Conservation (phyloP, 2,888 invertebrate species). For the Dorcus parallelipipedus region DNA sequence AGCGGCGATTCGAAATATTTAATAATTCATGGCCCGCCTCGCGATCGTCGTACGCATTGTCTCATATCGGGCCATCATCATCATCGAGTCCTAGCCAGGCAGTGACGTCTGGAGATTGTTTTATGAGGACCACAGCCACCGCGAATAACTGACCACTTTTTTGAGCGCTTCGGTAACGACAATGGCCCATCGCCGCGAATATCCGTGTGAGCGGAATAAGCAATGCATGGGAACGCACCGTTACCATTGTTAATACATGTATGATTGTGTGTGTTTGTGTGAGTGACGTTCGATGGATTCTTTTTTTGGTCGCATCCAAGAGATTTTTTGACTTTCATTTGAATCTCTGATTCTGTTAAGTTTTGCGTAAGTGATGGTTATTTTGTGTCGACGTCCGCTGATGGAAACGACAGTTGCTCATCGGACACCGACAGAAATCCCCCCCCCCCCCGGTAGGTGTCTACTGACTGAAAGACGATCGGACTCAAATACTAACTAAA, state of each 20-base stretch:
- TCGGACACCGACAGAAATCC: too few species aligned
- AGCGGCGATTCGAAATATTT: slow-evolving; percentile 10
- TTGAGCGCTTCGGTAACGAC: slow-evolving; percentile 30
- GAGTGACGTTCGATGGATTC: neutral
- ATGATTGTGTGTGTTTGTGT: slow-evolving; percentile 23
- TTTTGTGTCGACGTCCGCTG: too few species aligned
- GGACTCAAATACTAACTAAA: too few species aligned
- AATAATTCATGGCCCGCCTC: slow-evolving; percentile 14
- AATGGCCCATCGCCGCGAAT: slow-evolving; percentile 33
- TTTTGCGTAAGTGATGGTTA: too few species aligned
- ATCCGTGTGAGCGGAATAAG: slow-evolving; percentile 43
- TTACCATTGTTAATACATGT: slow-evolving; percentile 42
- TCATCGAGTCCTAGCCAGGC: slow-evolving; percentile 14
- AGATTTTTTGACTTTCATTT: too few species aligned
- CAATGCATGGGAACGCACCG: slow-evolving; percentile 46
- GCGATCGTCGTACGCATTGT: slow-evolving; percentile 7
- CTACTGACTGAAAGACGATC: too few species aligned
- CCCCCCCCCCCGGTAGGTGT: too few species aligned
- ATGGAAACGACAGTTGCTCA: too few species aligned
- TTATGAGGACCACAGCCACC: slow-evolving; percentile 22
- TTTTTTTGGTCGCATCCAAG: neutral
- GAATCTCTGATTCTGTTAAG: too few species aligned
- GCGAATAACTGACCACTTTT: slow-evolving; percentile 27
- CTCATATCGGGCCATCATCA: slow-evolving; percentile 14
- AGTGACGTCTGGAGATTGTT: slow-evolving; percentile 23